Conservation (phyloP, 2,113 vertebrate species). For the Hyla sarda region DNA sequence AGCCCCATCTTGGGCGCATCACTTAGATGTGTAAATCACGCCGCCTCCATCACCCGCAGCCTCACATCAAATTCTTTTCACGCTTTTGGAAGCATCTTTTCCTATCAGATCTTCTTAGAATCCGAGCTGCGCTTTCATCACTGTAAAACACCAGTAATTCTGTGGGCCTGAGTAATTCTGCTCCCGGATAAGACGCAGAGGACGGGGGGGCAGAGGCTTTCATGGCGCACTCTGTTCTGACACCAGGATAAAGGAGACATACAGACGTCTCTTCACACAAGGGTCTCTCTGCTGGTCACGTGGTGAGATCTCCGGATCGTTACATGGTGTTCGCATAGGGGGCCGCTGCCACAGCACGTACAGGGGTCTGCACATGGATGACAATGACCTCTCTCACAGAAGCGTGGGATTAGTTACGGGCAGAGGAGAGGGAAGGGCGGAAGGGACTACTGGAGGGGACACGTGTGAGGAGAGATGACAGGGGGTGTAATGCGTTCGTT, state of each 20-base stretch:
- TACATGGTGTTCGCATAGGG: too few species aligned
- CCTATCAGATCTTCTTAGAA: slow-evolving; percentile 29
- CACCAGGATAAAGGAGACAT: neutral
- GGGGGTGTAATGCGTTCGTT: too few species aligned
- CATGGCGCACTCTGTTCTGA: neutral
- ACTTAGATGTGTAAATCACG: slow-evolving; percentile 57
- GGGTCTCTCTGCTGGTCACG: neutral
- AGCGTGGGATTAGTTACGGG: too few species aligned
- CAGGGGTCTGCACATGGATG: too few species aligned
- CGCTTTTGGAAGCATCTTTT: slow-evolving; percentile 41
- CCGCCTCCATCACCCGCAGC: neutral
- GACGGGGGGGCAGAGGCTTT: neutral
- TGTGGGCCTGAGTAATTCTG: neutral
- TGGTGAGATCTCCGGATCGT: too few species aligned
- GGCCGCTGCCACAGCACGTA: too few species aligned
- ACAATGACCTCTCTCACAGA: too few species aligned
- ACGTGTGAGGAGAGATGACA: too few species aligned
- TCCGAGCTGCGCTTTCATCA: neutral
- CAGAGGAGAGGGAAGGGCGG: neutral
- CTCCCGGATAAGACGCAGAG: neutral
- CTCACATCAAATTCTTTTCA: slow-evolving; percentile 32
- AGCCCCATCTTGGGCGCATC: slow-evolving; percentile 9
- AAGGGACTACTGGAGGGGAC: too few species aligned
- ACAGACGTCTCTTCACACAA: neutral
- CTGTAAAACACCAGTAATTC: neutral